Evolutionary conservation across 2,797 vertebrate species (phyloP).

Genomic region (Sebastes itinus): DNA sequence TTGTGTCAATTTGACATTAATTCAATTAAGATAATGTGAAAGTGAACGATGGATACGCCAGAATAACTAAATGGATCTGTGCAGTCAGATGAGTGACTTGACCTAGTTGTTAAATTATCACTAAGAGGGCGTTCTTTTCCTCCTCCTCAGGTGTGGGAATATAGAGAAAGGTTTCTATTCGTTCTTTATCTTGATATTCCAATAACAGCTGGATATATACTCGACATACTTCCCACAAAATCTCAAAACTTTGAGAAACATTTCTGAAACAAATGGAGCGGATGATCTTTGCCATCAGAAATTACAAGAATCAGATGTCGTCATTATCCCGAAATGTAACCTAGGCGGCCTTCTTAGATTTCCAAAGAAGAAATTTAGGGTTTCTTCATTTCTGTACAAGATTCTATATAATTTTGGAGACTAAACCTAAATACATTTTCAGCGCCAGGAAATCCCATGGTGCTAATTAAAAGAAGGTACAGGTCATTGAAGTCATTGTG

Average conservation of each 20-base stretch:
- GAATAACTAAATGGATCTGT: conserved; percentile 3
- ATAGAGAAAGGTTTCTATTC: neutral
- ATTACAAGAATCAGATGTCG: neutral
- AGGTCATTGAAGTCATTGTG: neutral
- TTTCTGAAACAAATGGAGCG: neutral
- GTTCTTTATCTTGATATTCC: neutral
- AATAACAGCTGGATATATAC: neutral
- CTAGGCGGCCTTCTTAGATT: neutral
- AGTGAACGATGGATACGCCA: neutral
- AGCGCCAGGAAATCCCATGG: neutral
- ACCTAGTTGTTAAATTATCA: conserved; percentile 1
- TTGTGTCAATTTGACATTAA: neutral
- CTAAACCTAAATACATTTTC: neutral
- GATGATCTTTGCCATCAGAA: neutral
- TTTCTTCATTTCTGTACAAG: neutral
- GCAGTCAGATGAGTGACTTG: neutral
- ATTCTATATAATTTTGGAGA: neutral
- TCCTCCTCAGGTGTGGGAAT: neutral
- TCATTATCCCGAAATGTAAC: neutral
- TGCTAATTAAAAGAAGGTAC: neutral
- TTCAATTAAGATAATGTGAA: neutral
- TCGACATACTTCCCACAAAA: neutral
- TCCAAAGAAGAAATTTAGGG: neutral
- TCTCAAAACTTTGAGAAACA: neutral
- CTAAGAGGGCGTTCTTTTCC: neutral